Evolutionary conservation across 2,113 vertebrate genomes (phyloP).

Genomic region (Halcyon malimbica): DNA sequence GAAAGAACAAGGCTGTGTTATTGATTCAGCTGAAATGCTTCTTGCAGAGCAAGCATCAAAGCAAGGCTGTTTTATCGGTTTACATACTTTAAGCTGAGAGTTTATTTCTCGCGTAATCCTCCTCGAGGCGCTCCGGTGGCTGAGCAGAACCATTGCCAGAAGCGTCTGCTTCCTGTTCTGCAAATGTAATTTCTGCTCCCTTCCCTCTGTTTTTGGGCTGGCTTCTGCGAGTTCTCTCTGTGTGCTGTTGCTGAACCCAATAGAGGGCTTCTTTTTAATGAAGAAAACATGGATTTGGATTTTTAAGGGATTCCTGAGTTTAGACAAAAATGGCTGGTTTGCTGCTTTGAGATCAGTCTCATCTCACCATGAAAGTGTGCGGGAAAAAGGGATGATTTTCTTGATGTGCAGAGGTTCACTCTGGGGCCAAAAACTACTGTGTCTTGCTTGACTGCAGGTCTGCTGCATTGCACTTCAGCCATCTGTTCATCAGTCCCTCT

Average conservation of each 20-base stretch:
- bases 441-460: not conserved
- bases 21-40: constrained; percentile 61
- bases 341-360: not conserved
- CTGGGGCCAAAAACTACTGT: not conserved
- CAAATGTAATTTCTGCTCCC: constrained; percentile 23
- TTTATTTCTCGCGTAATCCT: constrained; percentile 63
- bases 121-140: not conserved
- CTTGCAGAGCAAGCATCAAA: constrained; percentile 65
- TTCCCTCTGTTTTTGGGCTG: not conserved
- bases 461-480: not conserved
- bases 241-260: not conserved
- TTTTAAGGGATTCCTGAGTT: not conserved
- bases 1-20: not conserved
- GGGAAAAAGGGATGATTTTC: not conserved
- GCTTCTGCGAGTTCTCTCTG: not conserved
- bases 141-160: constrained; percentile 23
- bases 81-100: constrained; percentile 51
- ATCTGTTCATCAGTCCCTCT: not conserved
- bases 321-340: not conserved
- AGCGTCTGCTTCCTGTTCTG: constrained; percentile 41
- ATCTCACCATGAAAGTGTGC: not conserved
- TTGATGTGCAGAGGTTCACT: not conserved
- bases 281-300: not conserved
- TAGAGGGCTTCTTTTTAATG: not conserved
- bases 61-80: constrained; percentile 69